Evolutionary conservation across 2,888 invertebrate species (phyloP).

Genomic region (Gisinianus flammeolus): DNA sequence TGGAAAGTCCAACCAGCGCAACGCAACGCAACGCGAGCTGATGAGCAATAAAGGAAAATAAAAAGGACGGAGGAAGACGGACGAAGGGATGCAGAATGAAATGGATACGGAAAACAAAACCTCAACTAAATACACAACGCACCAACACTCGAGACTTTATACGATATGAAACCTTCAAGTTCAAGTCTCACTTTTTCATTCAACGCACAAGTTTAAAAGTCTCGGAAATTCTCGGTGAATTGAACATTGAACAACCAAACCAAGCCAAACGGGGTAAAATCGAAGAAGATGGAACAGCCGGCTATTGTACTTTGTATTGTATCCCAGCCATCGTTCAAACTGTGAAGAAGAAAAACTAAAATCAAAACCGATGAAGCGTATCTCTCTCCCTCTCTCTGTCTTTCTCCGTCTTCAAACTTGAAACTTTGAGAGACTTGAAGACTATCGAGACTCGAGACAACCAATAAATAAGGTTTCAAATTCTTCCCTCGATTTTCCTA

Average conservation of each 20-base stretch:
- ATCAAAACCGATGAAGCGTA: constrained; percentile 34
- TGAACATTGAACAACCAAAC: background rate
- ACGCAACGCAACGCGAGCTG: background rate
- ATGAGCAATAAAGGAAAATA: background rate
- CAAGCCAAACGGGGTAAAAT: background rate
- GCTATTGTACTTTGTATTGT: background rate
- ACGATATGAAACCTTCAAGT: no score
- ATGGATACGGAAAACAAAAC: background rate
- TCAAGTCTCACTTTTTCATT: no score
- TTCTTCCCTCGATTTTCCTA: background rate
- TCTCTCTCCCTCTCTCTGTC: background rate
- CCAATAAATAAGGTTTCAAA: constrained; percentile 30
- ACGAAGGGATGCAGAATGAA: background rate
- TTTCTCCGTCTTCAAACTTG: background rate
- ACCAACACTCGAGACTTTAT: background rate
- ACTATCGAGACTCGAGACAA: constrained; percentile 14
- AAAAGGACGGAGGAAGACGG: background rate
- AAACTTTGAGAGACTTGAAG: background rate
- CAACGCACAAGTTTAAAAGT: no score
- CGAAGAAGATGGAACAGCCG: background rate
- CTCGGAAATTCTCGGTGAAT: background rate
- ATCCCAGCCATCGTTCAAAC: constrained; percentile 12
- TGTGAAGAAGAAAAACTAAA: constrained; percentile 28
- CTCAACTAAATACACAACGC: background rate
- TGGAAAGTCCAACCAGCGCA: background rate